Evolutionary conservation across 2,888 invertebrate genomes (phyloP), one percentile per base, ranked within the genome.

Genomic region (Hoplodrina ambigua): DNA sequence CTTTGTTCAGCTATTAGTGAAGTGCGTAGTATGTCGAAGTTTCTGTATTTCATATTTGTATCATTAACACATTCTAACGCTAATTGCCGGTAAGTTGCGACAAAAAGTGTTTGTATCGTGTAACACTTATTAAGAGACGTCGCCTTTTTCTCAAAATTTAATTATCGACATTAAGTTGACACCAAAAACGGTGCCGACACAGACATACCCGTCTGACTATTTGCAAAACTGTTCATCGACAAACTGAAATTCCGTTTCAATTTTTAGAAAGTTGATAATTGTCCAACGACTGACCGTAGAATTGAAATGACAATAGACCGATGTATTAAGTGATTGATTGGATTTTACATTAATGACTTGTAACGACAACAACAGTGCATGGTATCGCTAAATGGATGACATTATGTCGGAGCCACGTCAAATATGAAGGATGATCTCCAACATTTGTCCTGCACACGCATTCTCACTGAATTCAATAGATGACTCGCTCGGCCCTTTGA

Each of bases 151-250:
- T 90, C 92, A 91, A 94, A 94, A 93, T 94, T 94, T 94, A 94
- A 95, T 96, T 96, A 96, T 94, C 94, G 80, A 86, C 90, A 92
- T 94, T 92, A 92, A 90, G 84, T 84, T 91, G 94, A 93, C 94
- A 94, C 93, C 91, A 86, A 94, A 93, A 91, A 86, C 84, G 89
- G 88, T 77, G 78, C 76, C 83, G 85, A 86, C 84, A 83, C 87
- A 85, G 82, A 85, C 84, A 74, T 79, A 77, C 68, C 84, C 69
- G 72, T 83, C 78, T 75, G 73, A 79, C 83, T 92, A 91, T 92
- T 93, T 92, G 92, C 93, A 88, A 92, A 92, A 93, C 91, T 91
- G 85, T 91, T 91, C 88, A 90, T 85, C 85, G 85, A 84, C 76
- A 77, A 82, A 87, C 84, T 85, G 84, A 87, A 87, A 90, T 89